Percentiles rank a stretch among this genome's conserved stretches.
These are phyloP conservation scores for Selenia dentaria DNA, from an alignment of 2,888 invertebrate species.

Conservation along the genomic window DNA sequence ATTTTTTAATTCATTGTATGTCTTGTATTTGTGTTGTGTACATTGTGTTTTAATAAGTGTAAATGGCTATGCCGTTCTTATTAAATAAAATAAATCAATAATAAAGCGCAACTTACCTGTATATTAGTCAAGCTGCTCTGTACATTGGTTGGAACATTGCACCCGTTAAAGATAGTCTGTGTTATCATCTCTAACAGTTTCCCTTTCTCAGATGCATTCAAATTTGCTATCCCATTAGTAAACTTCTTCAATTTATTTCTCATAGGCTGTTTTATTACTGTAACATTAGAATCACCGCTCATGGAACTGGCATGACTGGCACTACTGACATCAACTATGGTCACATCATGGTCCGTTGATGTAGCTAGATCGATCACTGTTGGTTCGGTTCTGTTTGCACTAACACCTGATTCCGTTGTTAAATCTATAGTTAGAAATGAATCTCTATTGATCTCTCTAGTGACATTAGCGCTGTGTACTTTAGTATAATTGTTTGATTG, in stretches of 20 bases:
- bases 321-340: conserved; percentile 47
- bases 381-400: conserved; percentile 5
- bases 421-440: conserved; percentile 71
- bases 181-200: conserved; percentile 61
- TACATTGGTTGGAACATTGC: conserved; percentile 41
- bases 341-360: conserved; percentile 48
- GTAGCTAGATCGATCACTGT: conserved; percentile 53
- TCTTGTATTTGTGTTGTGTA: too few relatives aligned
- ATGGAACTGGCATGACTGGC: conserved; percentile 46
- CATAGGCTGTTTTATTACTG: too few relatives aligned
- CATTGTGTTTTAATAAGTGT: too few relatives aligned
- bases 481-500: conserved; percentile 5
- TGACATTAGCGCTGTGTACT: conserved; percentile 44
- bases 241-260: conserved; percentile 48
- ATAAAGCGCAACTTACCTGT: conserved; percentile 53
- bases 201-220: conserved; percentile 57
- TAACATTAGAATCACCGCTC: conserved; percentile 70
- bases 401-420: conserved; percentile 43
- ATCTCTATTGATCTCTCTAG: conserved; percentile 57
- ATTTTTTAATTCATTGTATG: too few relatives aligned
- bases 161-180: conserved; percentile 64
- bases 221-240: conserved; percentile 56
- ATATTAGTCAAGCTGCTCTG: conserved; percentile 36
- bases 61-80: too few relatives aligned
- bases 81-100: too few relatives aligned